These are phyloP conservation scores for Dusona sp. DNA, from an alignment of 2,888 invertebrate species.

Conservation along the genomic window DNA sequence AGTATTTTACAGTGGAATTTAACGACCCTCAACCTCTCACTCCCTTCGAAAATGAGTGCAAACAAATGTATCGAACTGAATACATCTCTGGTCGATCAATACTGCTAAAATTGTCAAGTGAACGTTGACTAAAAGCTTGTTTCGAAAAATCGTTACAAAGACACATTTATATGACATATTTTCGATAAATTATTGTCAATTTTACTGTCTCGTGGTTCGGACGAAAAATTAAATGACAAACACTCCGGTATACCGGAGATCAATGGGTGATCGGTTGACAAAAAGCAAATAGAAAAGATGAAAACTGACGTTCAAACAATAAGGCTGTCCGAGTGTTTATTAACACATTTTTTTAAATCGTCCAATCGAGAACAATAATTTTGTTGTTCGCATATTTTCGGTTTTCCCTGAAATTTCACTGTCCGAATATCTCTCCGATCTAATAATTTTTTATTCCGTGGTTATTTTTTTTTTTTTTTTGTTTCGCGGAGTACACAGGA, in stretches of 20 bases:
- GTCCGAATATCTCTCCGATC: neutral
- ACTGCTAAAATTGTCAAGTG: neutral
- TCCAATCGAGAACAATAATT: neutral
- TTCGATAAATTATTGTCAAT: neutral
- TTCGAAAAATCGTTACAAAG: neutral
- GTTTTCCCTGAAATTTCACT: neutral
- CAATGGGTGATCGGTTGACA: neutral
- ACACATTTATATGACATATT: neutral
- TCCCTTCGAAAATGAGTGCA: neutral
- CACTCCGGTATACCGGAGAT: neutral
- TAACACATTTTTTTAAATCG: neutral
- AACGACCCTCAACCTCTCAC: neutral
- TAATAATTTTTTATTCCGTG: neutral
- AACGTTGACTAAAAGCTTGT: neutral
- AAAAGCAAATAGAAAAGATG: too few relatives aligned
- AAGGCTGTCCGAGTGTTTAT: slow-evolving; percentile 5
- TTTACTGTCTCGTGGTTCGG: neutral
- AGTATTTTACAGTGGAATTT: neutral
- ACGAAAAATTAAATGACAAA: neutral
- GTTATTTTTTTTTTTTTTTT: too few relatives aligned
- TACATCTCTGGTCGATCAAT: neutral
- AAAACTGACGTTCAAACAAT: neutral
- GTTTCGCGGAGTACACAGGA: slow-evolving; percentile 15
- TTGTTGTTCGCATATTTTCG: neutral
- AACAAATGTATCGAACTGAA: neutral